Evolutionary conservation across 2,888 invertebrate genomes (phyloP), one percentile per base, ranked within the genome.

Genomic region (Metacarcinus magister): DNA sequence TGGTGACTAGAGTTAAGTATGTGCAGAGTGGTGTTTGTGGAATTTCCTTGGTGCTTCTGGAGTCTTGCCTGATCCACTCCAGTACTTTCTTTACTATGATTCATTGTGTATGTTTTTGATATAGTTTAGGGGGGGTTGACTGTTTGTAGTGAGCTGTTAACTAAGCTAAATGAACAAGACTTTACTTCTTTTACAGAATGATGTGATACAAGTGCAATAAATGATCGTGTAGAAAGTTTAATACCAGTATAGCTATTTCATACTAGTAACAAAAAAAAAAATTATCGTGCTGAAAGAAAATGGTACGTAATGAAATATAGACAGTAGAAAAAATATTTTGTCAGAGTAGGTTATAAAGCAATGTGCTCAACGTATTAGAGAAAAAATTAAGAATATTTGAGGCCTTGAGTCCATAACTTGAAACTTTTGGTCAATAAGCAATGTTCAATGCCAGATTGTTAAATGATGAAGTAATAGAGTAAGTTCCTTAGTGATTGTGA

Each of bases 1-100:
- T 95, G 95, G 46, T 67, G 60, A 94, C 39, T 39, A 48, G 48
- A 60, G 43, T 94, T 94, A 94, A 94, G 94, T 43, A 89, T 89
- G 54, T 89, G 94, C 90, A 48, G 75, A 75, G 75, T 75, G 75
- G 75, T 75, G 75, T 75, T n/a, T 28, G 75, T 75, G 75, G 75
- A 75, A 75, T 75, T 75, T 75, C 75, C 75, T 75, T 75, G 75
- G 75, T 75, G 75, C 75, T 75, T 75, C 75, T 75, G 75, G 75
- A 75, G 75, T 75, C 75, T 75, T 75, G 75, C 75, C 75, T 75
- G 75, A 75, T 75, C 75, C 75, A 75, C 75, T 75, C 75, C 75
- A 75, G 75, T 75, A 28, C n/a, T 75, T 75, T 75, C 28, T 75
- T 28, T 75, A 75, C 75, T 75, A 75, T 75, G 75, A 75, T 75